Conservation (phyloP, 2,888 invertebrate species). For the Neuroscelio doddi region DNA sequence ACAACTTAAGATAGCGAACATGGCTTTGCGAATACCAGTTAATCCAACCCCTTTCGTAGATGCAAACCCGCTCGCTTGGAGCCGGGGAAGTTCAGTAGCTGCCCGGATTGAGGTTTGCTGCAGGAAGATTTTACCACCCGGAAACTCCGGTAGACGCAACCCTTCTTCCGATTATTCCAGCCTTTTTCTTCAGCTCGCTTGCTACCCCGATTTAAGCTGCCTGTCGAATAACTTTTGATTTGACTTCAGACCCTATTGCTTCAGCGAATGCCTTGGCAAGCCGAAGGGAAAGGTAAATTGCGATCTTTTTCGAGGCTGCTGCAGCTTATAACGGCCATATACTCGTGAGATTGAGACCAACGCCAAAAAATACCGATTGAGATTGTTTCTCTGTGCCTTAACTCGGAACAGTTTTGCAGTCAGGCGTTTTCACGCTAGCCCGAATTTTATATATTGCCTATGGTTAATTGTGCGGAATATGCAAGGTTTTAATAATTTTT, state of each 20-base stretch:
- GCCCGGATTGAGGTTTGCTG: constrained; percentile 13
- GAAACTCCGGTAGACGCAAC: constrained; percentile 31
- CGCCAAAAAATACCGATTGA: too few relatives aligned
- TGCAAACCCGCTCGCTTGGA: background rate
- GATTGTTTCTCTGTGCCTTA: too few relatives aligned
- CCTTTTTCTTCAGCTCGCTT: constrained; percentile 14
- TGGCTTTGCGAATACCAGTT: constrained; percentile 29
- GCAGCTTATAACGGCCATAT: too few relatives aligned
- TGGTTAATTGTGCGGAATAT: too few relatives aligned
- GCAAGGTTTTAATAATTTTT: too few relatives aligned
- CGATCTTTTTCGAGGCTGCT: too few relatives aligned
- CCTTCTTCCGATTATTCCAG: background rate
- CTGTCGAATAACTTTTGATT: constrained; percentile 42
- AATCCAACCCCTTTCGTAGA: constrained; percentile 1
- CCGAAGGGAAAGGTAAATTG: too few relatives aligned
- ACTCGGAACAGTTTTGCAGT: too few relatives aligned
- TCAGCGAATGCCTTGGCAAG: too few relatives aligned
- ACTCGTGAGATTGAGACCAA: too few relatives aligned
- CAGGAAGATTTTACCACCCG: constrained; percentile 26
- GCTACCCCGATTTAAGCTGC: constrained; percentile 18
- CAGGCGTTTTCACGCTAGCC: too few relatives aligned
- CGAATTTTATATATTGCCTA: too few relatives aligned
- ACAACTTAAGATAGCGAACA: constrained; percentile 51
- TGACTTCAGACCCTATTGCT: constrained; percentile 10
- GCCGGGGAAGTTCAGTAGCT: constrained; percentile 6